Evolutionary conservation across 2,888 invertebrate genomes (phyloP), one percentile per base, ranked within the genome.

Genomic region (Clusia tigrina): DNA sequence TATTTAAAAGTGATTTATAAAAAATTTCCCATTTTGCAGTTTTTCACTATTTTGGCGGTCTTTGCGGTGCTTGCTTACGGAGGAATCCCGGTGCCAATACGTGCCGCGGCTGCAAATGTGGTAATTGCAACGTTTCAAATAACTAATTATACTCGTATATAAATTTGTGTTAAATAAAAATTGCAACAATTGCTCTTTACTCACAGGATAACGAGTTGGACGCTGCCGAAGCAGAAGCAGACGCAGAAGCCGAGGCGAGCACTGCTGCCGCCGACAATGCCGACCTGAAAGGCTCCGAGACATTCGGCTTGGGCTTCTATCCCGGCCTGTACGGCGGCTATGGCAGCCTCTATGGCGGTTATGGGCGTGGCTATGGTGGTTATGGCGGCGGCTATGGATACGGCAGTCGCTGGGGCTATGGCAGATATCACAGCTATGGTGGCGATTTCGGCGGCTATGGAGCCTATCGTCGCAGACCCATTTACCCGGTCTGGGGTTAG

Each of bases 301-400:
- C 74, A 5, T 71, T 68, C 54, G 75, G 74, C 5, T 72, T 72
- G 62, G 75, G 75, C 20, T 75, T 69, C 54, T 74, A 72, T 61
- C 74, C 74, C n/a, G 32, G 54, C 0, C 6, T 63, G 20, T 52
- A 10, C 53, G 60, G n/a, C 38, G 42, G 42, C n/a, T 65, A 65
- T 3, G 69, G 70, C 18, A 69, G 68, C n/a, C 67, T 67, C 26
- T 70, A 68, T 46, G 69, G 70, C 17, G 63, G 69, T 32, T 63
- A 68, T 18, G 71, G 69, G 0, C 69, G 67, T 23, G 71, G 73
- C 12, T 65, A 67, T 46, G 68, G 69, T 2, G 67, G 65, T 5
- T 68, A 65, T 54, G 37, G 53, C 24, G 26, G 20, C 2, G 60
- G 68, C 20, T 65, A 67, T 2, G 42, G 46, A 20, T 60, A 51